These are phyloP conservation scores for Apostichopus leukothele DNA, from an alignment of 53 echinoderm and acorn worm genomes.

Conservation along the genomic window DNA sequence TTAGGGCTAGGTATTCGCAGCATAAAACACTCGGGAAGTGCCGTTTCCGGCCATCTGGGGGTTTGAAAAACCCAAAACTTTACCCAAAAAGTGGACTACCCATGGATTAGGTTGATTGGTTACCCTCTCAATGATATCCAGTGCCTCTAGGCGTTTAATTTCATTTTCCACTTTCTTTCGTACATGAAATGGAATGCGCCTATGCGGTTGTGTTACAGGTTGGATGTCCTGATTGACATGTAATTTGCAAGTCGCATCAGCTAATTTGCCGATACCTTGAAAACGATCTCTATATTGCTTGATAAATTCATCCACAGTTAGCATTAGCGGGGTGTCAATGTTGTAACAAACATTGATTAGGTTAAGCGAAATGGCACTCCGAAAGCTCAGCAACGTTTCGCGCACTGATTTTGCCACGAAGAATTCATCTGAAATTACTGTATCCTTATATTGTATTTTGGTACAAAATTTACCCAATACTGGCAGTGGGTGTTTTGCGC, in stretches of 20 bases:
- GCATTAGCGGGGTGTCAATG: not conserved
- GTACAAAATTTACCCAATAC: not conserved
- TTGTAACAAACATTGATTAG: not conserved
- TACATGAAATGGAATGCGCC: slow-evolving; percentile 70
- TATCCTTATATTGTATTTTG: not conserved
- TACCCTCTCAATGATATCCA: slow-evolving; percentile 75
- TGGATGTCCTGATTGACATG: slow-evolving; percentile 55
- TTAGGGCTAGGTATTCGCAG: too few species aligned
- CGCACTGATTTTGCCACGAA: slow-evolving; percentile 6
- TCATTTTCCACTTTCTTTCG: slow-evolving; percentile 59
- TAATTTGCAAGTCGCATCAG: slow-evolving; percentile 49
- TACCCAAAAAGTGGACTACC: slow-evolving; percentile 1
- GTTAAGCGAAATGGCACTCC: not conserved
- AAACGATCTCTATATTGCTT: not conserved
- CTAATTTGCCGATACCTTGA: not conserved
- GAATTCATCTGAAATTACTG: not conserved
- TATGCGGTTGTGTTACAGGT: slow-evolving; percentile 63
- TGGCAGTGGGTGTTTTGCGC: not conserved
- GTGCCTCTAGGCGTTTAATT: slow-evolving; percentile 15
- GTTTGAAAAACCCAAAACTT: too few species aligned
- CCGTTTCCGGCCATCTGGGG: too few species aligned
- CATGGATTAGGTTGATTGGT: slow-evolving; percentile 50
- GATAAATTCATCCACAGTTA: not conserved
- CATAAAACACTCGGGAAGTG: too few species aligned
- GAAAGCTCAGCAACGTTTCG: not conserved